Conservation (phyloP, 2,888 invertebrate species). For the Philereme vetulata region DNA sequence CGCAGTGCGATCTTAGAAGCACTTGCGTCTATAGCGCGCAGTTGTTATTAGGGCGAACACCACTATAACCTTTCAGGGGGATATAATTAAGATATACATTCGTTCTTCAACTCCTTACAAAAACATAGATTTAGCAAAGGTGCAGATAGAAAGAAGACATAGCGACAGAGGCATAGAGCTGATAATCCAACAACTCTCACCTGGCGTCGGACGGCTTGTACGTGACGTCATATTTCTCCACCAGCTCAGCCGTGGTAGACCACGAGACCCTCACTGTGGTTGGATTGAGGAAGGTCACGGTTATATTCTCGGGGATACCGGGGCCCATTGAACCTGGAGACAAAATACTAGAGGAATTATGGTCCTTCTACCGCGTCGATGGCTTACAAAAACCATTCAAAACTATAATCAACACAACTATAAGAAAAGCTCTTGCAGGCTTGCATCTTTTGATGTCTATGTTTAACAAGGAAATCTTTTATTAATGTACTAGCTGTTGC, state of each 20-base stretch:
- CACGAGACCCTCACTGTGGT: conserved; percentile 94
- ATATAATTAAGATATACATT: not conserved
- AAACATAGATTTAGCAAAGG: conserved; percentile 30
- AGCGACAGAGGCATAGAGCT: conserved; percentile 36
- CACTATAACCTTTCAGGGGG: not conserved
- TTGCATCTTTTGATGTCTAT: too few relatives aligned
- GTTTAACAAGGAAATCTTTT: too few relatives aligned
- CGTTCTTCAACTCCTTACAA: not conserved
- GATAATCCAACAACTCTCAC: conserved; percentile 80
- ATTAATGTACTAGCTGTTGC: too few relatives aligned
- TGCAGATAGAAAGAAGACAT: conserved; percentile 40
- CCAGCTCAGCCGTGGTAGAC: conserved; percentile 91
- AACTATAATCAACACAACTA: too few relatives aligned
- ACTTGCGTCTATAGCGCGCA: not conserved
- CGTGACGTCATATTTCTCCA: conserved; percentile 95
- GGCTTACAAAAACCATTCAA: not conserved
- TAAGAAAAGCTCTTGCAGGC: too few relatives aligned
- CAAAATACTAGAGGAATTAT: conserved; percentile 2
- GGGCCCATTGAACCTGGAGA: conserved; percentile 89
- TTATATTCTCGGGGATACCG: conserved; percentile 93
- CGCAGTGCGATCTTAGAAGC: not conserved
- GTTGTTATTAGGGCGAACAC: not conserved
- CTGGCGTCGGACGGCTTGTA: conserved; percentile 96
- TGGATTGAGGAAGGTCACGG: conserved; percentile 93
- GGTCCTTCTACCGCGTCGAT: not conserved